Base-by-base conservation (phyloP, 2,888 invertebrate genomes). In the Orthosia cruda region DNA sequence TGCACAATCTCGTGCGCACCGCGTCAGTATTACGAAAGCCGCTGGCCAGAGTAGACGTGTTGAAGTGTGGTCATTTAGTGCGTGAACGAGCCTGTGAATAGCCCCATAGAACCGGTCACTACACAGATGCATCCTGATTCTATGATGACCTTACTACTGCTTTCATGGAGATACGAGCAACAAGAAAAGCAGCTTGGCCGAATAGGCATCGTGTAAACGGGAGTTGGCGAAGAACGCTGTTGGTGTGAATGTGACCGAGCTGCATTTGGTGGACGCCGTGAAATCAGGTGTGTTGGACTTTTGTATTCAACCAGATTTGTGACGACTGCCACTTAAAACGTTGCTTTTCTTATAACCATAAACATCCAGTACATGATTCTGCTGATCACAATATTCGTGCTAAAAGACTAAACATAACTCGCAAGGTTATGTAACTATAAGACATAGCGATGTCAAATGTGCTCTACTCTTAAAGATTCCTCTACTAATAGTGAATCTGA, bases 371-470 rank as follows among this genome's bases (percentile, higher is more conserved):
- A 2, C 26, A 57, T 26, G 57, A 26, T 57, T 26, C 57, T 12
- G 16, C 23, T 57, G 26, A 26, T 57, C 57, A 57, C 57, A 18
- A 57, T 26, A 57, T 57, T 26, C 57, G 26, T 57, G 26, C 55
- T 55, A 55, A 55, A 55, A 55, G 55, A 55, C 55, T 20, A 55
- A 55, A 55, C 20, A 55, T 55, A 20, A 55, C 55, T 23, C 23
- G 7, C 15, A 23, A 15, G 55, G 23, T 23, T 16, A 55, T 16
- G n/a, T n/a, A n/a, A n/a, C n/a, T n/a, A n/a, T n/a, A 55, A 55
- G 55, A 16, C 23, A 15, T 16, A 15, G 55, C 55, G 55, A 23
- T 55, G 55, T 55, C 23, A 55, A 55, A 55, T 0, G 23, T 23
- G 55, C 15, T 55, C 23, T 55, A 55, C 15, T 23, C 15, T 23